Conservation (phyloP, 2,888 invertebrate species). For the Torymus auratus region DNA sequence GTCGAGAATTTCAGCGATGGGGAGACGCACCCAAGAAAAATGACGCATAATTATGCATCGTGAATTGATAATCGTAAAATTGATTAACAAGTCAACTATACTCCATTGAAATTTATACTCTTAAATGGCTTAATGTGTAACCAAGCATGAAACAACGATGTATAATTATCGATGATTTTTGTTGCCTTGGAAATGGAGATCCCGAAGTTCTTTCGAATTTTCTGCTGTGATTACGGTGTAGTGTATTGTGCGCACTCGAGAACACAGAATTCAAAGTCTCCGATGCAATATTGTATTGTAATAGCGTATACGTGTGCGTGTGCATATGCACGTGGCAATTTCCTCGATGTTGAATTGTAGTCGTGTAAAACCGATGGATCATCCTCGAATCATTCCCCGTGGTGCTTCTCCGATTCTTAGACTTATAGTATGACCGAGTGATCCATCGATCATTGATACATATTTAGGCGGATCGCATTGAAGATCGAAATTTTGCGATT, state of each 20-base stretch:
- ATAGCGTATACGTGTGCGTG: conserved; percentile 23
- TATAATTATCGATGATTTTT: conserved; percentile 43
- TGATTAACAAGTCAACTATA: neutral
- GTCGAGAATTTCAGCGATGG: conserved; percentile 4
- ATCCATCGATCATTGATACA: conserved; percentile 30
- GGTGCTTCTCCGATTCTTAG: conserved; percentile 45
- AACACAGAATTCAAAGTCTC: conserved; percentile 30
- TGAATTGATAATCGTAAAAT: neutral
- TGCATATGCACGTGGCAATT: conserved; percentile 32
- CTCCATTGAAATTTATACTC: conserved; percentile 6
- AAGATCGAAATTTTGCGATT: conserved; percentile 22
- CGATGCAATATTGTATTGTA: conserved; percentile 28
- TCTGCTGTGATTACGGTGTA: conserved; percentile 43
- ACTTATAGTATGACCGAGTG: conserved; percentile 27
- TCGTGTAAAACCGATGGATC: conserved; percentile 24
- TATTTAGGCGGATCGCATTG: conserved; percentile 22
- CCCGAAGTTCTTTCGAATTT: conserved; percentile 23
- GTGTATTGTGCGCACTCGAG: conserved; percentile 32
- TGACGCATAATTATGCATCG: conserved; percentile 25
- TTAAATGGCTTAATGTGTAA: conserved; percentile 18
- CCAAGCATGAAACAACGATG: neutral
- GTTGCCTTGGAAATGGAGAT: conserved; percentile 5
- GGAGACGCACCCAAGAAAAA: conserved; percentile 11
- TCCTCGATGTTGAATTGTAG: conserved; percentile 51
- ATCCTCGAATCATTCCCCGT: conserved; percentile 43